Evolutionary conservation across 1,140 invertebrate genomes (phyloP).

Genomic region (Drosophila malerkotliana): DNA sequence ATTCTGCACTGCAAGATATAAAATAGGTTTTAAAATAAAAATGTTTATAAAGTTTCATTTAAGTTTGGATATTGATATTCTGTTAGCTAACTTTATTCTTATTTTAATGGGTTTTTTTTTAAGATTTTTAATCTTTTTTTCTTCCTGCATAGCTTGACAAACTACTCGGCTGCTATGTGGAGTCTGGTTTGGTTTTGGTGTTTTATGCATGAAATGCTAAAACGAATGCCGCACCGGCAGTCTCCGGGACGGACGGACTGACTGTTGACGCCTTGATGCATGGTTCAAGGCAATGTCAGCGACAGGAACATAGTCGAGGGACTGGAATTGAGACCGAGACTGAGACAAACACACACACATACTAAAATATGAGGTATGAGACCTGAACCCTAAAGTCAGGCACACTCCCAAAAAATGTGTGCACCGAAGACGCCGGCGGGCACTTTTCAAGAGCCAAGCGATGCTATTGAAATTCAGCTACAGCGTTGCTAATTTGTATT

Average conservation of each 20-base stretch:
- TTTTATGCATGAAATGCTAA: slow-evolving; percentile 76
- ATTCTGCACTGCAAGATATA: neutral
- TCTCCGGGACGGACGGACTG: slow-evolving; percentile 9
- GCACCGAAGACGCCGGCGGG: slow-evolving; percentile 42
- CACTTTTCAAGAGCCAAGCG: slow-evolving; percentile 28
- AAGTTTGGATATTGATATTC: neutral
- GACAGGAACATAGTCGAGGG: slow-evolving; percentile 30
- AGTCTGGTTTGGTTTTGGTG: slow-evolving; percentile 41
- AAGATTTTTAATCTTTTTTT: neutral
- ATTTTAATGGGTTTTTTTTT: neutral
- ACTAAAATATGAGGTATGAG: neutral
- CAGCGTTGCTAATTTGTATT: slow-evolving; percentile 82
- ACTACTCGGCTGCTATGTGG: slow-evolving; percentile 48
- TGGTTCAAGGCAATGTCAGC: slow-evolving; percentile 67
- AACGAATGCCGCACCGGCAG: slow-evolving; percentile 62
- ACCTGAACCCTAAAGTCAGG: slow-evolving; percentile 51
- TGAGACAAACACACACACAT: neutral
- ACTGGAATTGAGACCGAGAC: slow-evolving; percentile 11
- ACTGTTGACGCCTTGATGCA: slow-evolving; percentile 70
- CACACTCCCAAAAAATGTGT: slow-evolving; percentile 53
- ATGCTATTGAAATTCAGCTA: slow-evolving; percentile 76
- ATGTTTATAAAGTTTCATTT: no score
- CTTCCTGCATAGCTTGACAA: slow-evolving; percentile 59
- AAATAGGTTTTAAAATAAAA: no score
- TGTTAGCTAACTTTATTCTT: neutral